These are phyloP conservation scores for Procavia capensis DNA, from an alignment of 2,113 vertebrate genomes.

Conservation along the genomic window DNA sequence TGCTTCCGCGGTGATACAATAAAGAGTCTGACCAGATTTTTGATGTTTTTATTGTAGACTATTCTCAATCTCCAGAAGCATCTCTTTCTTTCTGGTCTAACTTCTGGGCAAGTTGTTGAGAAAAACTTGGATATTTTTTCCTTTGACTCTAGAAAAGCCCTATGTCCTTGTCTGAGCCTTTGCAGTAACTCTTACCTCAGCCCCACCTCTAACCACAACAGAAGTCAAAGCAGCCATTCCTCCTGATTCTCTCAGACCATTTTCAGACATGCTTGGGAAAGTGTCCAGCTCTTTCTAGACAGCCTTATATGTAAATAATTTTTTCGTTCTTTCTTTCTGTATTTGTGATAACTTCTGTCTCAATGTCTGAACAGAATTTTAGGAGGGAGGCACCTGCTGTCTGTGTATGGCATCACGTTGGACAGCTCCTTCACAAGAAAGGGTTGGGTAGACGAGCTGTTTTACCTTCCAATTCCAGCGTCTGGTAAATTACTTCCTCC, in stretches of 20 bases:
- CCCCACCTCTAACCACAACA: background rate
- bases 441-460: background rate
- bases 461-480: background rate
- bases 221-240: background rate
- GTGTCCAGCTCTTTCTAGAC: background rate
- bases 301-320: background rate
- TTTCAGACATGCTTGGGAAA: background rate
- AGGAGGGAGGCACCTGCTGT: background rate
- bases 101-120: background rate
- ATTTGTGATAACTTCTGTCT: background rate
- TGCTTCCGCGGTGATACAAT: background rate
- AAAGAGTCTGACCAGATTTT: background rate
- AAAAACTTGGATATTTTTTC: background rate
- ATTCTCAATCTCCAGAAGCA: background rate
- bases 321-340: background rate
- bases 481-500: background rate
- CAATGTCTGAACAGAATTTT: background rate
- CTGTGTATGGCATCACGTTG: background rate
- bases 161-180: rapidly evolving
- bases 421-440: background rate
- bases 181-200: background rate
- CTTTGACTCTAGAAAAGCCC: background rate
- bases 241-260: background rate
- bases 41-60: background rate
- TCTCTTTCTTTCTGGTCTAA: background rate